phyloP scores from a whole-genome alignment of 2,888 invertebrate genomes.

The Carpatolechia fugitivella region DNA sequence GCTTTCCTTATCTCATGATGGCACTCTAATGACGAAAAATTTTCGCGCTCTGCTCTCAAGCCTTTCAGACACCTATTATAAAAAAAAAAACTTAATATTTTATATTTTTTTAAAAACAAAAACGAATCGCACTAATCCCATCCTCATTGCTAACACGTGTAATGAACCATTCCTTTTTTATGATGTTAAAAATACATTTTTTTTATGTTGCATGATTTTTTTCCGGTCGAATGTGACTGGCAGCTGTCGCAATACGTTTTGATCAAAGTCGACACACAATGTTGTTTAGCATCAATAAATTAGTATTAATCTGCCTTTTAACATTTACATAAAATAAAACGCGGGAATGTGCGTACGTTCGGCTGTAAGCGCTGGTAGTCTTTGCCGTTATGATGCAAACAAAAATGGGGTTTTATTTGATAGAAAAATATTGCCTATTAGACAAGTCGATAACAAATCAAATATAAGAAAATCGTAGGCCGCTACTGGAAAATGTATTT shows the following conservation, averaged over 20 bases:
- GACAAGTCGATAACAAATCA: no score
- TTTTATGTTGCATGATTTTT: background rate
- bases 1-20: no score
- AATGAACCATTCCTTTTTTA: conserved; percentile 12
- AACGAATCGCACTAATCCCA: background rate
- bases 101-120: no score
- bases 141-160: background rate
- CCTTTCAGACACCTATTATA: no score
- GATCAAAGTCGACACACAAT: conserved; percentile 27
- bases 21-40: no score
- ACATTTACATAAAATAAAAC: background rate
- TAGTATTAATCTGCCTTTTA: background rate
- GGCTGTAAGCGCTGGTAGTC: background rate
- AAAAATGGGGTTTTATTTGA: no score
- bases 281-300: conserved; percentile 8
- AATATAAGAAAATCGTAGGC: no score
- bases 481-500: no score
- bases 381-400: background rate
- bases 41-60: no score
- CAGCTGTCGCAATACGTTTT: conserved; percentile 35
- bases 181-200: conserved; percentile 14
- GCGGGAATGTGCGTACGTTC: background rate
- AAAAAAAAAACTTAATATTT: no score
- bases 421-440: no score
- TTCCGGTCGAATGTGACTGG: conserved; percentile 19